These are phyloP conservation scores for Agriotes lineatus DNA, from an alignment of 2,888 invertebrate genomes.

Conservation along the genomic window DNA sequence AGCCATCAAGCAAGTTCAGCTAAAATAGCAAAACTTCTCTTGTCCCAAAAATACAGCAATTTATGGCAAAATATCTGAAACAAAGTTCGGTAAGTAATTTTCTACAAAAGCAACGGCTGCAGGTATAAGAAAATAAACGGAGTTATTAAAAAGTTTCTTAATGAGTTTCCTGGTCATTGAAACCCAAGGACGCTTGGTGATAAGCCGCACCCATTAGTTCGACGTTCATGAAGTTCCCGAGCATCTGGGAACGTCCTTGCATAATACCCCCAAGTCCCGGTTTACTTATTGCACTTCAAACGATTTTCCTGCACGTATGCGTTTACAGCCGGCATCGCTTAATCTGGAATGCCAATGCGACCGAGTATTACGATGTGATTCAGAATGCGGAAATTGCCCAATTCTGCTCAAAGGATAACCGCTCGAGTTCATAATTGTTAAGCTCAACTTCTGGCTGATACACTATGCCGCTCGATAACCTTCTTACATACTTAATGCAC, in stretches of 20 bases:
- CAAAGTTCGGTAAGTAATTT: neutral
- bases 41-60: neutral
- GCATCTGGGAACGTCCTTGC: constrained; percentile 12
- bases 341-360: constrained; percentile 30
- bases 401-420: constrained; percentile 25
- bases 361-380: constrained; percentile 20
- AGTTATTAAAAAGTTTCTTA: constrained; percentile 17
- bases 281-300: constrained; percentile 28
- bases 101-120: neutral
- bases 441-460: constrained; percentile 16
- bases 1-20: neutral
- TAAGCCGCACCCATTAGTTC: constrained; percentile 1
- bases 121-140: constrained; percentile 8
- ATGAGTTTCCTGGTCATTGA: constrained; percentile 9
- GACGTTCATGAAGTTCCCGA: neutral
- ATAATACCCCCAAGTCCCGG: constrained; percentile 7
- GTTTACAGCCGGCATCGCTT: constrained; percentile 19
- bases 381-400: constrained; percentile 25
- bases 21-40: neutral
- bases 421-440: constrained; percentile 30
- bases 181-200: neutral
- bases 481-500: constrained; percentile 3
- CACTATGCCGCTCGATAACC: neutral
- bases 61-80: constrained; percentile 1
- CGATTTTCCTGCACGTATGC: constrained; percentile 36